Evolutionary conservation across 2,888 invertebrate genomes (phyloP).

Genomic region (Empis livida): DNA sequence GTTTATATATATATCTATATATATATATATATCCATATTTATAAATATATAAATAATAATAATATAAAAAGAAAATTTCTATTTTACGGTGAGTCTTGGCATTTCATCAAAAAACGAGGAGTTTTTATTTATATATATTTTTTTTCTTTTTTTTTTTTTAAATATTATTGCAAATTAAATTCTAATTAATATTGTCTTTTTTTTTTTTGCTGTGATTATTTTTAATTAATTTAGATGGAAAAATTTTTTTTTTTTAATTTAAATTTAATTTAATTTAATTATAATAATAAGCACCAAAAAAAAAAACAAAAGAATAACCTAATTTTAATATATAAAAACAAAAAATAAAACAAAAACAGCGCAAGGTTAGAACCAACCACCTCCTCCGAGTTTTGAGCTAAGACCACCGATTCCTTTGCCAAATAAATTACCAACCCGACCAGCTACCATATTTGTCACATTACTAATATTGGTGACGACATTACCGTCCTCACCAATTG

Average conservation of each 20-base stretch:
- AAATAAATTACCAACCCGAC: slow-evolving; percentile 77
- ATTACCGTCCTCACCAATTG: slow-evolving; percentile 54
- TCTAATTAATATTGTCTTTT: no score
- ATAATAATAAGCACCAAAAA: neutral
- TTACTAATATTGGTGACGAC: slow-evolving; percentile 57
- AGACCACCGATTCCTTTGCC: slow-evolving; percentile 84
- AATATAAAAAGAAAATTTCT: neutral
- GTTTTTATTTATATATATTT: no score
- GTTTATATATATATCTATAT: no score
- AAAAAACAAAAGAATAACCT: neutral
- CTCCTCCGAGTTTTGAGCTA: slow-evolving; percentile 76
- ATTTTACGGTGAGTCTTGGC: neutral
- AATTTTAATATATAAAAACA: neutral
- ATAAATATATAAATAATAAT: no score
- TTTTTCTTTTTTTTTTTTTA: no score
- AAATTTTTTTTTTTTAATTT: neutral
- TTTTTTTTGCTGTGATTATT: no score
- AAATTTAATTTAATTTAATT: neutral
- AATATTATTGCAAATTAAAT: neutral
- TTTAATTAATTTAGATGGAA: no score
- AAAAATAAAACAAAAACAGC: slow-evolving; percentile 1
- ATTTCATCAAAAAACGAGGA: neutral
- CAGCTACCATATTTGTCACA: slow-evolving; percentile 74
- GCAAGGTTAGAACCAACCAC: slow-evolving; percentile 64
- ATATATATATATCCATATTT: no score